Conservation (phyloP, 2,888 invertebrate genomes). For the Palloptera scutellata region DNA sequence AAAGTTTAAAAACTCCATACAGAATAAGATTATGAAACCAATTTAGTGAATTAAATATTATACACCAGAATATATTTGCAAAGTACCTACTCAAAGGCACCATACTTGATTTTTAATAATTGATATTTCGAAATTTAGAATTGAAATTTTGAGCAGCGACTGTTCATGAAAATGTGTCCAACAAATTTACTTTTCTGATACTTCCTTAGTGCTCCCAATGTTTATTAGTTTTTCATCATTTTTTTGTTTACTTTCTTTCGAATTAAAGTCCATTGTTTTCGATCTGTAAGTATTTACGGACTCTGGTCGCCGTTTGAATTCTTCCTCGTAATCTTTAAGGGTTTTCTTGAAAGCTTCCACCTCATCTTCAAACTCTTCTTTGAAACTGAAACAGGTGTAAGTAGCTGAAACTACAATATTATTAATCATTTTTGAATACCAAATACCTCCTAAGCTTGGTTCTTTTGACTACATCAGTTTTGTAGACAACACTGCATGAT, state of each 20-base stretch:
- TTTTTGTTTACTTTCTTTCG: no score
- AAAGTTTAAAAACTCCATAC: no score
- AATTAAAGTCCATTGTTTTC: background rate
- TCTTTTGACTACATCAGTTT: background rate
- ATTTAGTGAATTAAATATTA: no score
- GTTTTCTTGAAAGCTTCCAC: slow-evolving; percentile 50
- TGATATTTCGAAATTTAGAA: no score
- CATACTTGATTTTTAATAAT: no score
- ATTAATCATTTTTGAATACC: background rate
- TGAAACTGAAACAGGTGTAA: slow-evolving; percentile 41
- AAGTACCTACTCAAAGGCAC: no score
- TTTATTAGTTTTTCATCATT: no score
- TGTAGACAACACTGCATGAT: background rate
- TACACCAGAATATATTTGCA: no score
- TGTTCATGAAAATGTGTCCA: background rate
- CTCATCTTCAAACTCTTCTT: slow-evolving; percentile 49
- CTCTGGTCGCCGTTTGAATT: slow-evolving; percentile 32
- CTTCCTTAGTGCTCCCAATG: background rate
- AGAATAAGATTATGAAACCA: no score
- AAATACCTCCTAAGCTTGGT: background rate
- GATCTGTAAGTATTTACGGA: background rate
- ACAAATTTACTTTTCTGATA: slow-evolving; percentile 28
- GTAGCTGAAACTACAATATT: background rate
- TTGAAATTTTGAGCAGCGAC: no score
- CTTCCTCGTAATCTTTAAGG: slow-evolving; percentile 47